Conservation (phyloP, 2,888 invertebrate genomes). For the Chaetoderma sp. region DNA sequence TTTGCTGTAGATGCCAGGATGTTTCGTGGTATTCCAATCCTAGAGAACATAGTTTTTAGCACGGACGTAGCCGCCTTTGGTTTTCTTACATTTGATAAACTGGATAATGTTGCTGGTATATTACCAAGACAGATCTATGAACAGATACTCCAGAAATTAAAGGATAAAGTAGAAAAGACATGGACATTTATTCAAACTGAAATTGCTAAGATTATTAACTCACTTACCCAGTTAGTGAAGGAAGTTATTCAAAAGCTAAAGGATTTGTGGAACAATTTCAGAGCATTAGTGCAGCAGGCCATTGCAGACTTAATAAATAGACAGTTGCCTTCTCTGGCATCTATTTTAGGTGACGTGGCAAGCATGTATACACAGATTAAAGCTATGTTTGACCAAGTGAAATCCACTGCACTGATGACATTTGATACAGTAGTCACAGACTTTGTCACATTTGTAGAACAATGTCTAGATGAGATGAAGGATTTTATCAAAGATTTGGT, state of each 20-base stretch:
- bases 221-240: neutral
- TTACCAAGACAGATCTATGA: neutral
- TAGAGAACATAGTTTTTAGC: constrained; percentile 27
- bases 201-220: neutral
- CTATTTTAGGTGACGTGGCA: neutral
- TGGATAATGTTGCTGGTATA: no score
- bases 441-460: neutral
- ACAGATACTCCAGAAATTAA: no score
- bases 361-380: neutral
- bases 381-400: neutral
- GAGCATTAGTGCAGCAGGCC: no score
- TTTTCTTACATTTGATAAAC: constrained; percentile 28
- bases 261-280: neutral
- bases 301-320: neutral
- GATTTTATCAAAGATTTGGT: neutral
- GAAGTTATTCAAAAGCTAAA: neutral
- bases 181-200: no score
- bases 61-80: constrained; percentile 17
- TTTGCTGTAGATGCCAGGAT: constrained; percentile 26
- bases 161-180: no score
- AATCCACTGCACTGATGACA: no score
- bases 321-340: no score
- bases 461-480: neutral
- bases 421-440: neutral
- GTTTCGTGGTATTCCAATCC: constrained; percentile 31